Base-by-base conservation (phyloP, 2,888 invertebrate species). In the Drepanosiphum platanoidis region DNA sequence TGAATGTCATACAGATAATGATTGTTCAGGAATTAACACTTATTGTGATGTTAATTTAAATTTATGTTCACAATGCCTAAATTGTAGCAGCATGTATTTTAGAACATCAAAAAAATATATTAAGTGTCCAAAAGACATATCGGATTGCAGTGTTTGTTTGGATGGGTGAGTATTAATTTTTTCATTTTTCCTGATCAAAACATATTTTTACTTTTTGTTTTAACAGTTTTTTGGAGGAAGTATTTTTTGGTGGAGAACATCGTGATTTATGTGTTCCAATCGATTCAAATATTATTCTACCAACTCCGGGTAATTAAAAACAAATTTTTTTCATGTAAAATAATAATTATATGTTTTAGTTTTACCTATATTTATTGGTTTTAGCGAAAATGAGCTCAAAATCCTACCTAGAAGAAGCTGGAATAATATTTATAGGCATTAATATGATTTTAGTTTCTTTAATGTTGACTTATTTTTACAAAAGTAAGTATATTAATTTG, bases 41-140 rank as follows among this genome's bases (percentile, higher is more conserved):
- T 83, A 74, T 66, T 83, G 83, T 42, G 74, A 83, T 83, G 34
- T 36, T 52, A 66, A 34, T 66, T 66, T 83, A 66, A 83, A 83
- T 75, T 74, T 83, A 36, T 83, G 83, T 52, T 83, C 74, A 27
- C 83, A 83, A 52, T 83, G 83, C 52, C 18, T 83, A 18, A 74
- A 83, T n/a, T 83, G 83, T 52, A 66, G 83, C 52, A 66, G 64
- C 46, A 27, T 75, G 9, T 83, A 83, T 75, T 83, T 83, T 52
- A 83, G 83, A 75, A 83, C 27, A 27, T 22, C 46, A 34, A 83
- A 83, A 66, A 27, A 27, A 32, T 22, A 46, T 66, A 75, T 75
- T 0, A 18, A 36, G n/a, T 83, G 83, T 30, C 64, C 83, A 52
- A 83, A 83, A 66, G 46, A 83, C 52, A 36, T 83, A 66, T 34